Percentiles rank a stretch among this genome's conserved stretches.
Conservation (phyloP, 2,113 vertebrate species). For the Formicarius rufipectus region DNA sequence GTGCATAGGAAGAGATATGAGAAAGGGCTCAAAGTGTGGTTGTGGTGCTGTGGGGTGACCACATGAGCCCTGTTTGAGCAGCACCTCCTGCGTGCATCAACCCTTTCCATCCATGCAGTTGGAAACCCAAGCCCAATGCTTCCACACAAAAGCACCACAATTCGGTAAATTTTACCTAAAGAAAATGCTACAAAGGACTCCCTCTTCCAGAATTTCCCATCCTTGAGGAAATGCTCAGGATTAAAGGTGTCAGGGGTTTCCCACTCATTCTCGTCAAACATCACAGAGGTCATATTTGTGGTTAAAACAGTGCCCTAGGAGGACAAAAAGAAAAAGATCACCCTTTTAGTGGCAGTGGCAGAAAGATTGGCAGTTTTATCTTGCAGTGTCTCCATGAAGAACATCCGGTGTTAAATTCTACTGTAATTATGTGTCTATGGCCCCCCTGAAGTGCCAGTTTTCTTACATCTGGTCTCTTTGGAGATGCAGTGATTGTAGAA, state of each 20-base stretch:
- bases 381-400: neutral
- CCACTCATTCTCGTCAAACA: conserved; percentile 83
- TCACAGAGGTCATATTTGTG: conserved; percentile 69
- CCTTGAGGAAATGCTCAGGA: conserved; percentile 84
- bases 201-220: conserved; percentile 78
- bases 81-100: neutral
- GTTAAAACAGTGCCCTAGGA: conserved; percentile 66
- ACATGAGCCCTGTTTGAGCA: rapidly evolving
- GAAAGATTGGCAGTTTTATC: neutral
- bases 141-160: neutral
- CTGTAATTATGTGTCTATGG: neutral
- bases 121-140: neutral
- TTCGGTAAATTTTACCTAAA: conserved; percentile 66
- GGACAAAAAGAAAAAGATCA: neutral
- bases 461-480: neutral
- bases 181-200: conserved; percentile 86
- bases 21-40: neutral
- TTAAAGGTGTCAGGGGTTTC: conserved; percentile 80
- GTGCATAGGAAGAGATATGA: neutral
- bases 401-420: neutral
- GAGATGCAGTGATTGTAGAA: neutral
- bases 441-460: rapidly evolving
- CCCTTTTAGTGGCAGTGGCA: neutral
- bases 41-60: neutral
- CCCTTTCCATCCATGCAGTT: rapidly evolving